Evolutionary conservation across 1,140 invertebrate genomes (phyloP), one percentile per base, ranked within the genome.

Genomic region (Halyomorpha halys): DNA sequence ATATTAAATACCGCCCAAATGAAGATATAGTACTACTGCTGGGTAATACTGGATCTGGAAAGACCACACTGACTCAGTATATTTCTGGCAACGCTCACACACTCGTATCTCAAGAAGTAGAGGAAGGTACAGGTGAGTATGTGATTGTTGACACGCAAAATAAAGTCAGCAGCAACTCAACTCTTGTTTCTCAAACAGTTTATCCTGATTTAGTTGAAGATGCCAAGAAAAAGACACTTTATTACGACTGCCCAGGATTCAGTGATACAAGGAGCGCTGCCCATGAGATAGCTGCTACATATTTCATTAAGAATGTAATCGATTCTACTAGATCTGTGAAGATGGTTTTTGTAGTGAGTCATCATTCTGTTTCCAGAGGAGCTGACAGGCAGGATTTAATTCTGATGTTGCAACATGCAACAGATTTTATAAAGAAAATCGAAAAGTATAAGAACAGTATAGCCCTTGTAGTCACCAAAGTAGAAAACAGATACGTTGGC

Each of bases 161-260:
- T 8, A 63, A 53, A 15, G 64, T 63, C 18, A 61, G 61, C 39
- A 44, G 44, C 6, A 15, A 25, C 30, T 67, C 62, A 6, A 67
- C 68, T 2, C 56, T 63, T 13, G 45, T 44, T 8, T 70, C 70
- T 16, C 25, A 67, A 30, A 69, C 70, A 19, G 39, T 68, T 4
- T 65, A 64, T 25, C 53, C 53, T 16, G 53, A 56, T 15, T 25
- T 56, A 5, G 18, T 56, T 3, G 23, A 23, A 21, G 61, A 68
- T 44, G 16, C 0, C 2, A 47, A 59, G 4, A 66, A 27, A 2
- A 64, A 56, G 0, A 45, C 34, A 27, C 25, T 34, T 21, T 66
- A 67, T 39, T 69, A 68, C 45, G 70, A 71, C 59, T 64, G 60
- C 30, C 70, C 70, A 2, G 70, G 70, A 25, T 71, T 71, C 64